Conservation (phyloP, 2,113 vertebrate species). For the Anseranas semipalmata region DNA sequence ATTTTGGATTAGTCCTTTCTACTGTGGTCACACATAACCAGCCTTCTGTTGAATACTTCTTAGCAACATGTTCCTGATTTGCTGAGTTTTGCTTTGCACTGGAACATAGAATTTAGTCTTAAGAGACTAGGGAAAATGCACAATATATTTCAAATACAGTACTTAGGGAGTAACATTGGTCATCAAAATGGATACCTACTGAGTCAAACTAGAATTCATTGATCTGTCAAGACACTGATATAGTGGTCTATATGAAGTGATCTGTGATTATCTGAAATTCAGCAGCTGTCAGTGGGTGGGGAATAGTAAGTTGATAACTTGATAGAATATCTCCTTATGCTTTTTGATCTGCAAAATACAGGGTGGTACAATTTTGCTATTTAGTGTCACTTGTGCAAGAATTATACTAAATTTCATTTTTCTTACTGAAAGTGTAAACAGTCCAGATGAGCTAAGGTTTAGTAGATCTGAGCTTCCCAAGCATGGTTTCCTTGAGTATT, state of each 20-base stretch:
- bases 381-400: neutral
- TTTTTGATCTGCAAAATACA: neutral
- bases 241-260: neutral
- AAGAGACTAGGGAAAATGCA: neutral
- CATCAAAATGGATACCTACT: neutral
- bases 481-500: neutral
- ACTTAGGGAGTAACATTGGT: neutral
- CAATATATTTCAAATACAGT: neutral
- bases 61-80: neutral
- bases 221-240: neutral
- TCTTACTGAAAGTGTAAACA: neutral
- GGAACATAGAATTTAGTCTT: neutral
- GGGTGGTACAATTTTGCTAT: neutral
- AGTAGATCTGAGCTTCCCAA: neutral
- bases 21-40: neutral
- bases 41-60: neutral
- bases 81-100: neutral
- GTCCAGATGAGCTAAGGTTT: neutral
- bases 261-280: neutral
- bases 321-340: neutral
- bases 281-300: neutral
- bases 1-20: neutral
- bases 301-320: neutral
- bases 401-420: neutral
- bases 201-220: neutral